Conservation (phyloP, 2,888 invertebrate species). For the Tryphoninae sp. region DNA sequence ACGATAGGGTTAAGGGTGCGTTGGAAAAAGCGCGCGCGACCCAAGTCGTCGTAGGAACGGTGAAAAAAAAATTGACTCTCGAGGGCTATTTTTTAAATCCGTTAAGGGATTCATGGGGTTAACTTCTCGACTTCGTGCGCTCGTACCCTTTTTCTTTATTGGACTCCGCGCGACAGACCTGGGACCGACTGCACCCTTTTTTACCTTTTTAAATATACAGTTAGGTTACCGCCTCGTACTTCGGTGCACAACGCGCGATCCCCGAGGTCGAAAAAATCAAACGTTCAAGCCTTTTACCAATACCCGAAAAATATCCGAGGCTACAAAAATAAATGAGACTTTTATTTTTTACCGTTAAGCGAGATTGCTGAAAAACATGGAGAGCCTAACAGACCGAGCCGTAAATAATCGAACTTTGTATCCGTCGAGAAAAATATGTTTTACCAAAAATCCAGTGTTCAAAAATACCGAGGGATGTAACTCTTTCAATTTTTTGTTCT, state of each 20-base stretch:
- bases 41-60: conserved; percentile 8
- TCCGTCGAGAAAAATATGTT: background rate
- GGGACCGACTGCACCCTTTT: conserved; percentile 31
- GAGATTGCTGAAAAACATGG: conserved; percentile 18
- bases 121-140: conserved; percentile 61
- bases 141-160: conserved; percentile 63
- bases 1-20: conserved; percentile 60
- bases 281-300: conserved; percentile 18
- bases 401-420: conserved; percentile 48
- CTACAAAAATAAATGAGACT: conserved; percentile 29
- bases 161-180: conserved; percentile 23
- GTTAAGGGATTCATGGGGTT: conserved; percentile 65
- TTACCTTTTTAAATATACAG: conserved; percentile 57
- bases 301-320: background rate
- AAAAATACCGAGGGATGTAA: conserved; percentile 7
- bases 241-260: background rate
- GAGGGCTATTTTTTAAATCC: conserved; percentile 68
- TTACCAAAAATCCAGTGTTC: conserved; percentile 14
- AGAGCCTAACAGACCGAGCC: conserved; percentile 21
- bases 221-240: conserved; percentile 36
- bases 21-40: conserved; percentile 27
- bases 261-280: conserved; percentile 5
- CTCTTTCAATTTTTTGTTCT: conserved; percentile 44
- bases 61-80: conserved; percentile 62
- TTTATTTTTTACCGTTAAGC: conserved; percentile 61